Conservation (phyloP, 2,888 invertebrate genomes). For the Sinohyriopsis cumingii region DNA sequence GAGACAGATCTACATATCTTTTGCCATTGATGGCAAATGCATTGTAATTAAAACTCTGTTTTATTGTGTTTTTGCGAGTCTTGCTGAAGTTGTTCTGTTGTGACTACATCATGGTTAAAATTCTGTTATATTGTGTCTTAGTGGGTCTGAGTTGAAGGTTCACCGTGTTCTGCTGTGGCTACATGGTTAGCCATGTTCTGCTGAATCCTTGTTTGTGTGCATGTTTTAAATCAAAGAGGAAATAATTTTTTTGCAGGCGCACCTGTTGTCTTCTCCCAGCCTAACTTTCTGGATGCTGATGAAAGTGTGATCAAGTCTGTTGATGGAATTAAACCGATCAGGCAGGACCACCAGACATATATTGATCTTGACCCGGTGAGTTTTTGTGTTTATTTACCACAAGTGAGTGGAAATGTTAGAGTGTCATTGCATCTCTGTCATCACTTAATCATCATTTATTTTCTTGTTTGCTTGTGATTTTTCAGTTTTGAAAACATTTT, state of each 20-base stretch:
- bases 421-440: too few species aligned
- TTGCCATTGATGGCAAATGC: too few species aligned
- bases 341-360: slow-evolving; percentile 54
- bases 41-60: too few species aligned
- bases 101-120: too few species aligned
- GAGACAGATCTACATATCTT: too few species aligned
- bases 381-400: background rate
- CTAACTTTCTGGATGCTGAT: slow-evolving; percentile 67
- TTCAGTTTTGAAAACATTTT: too few species aligned
- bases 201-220: background rate
- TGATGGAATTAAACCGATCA: slow-evolving; percentile 54
- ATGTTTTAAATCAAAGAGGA: background rate
- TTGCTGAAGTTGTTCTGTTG: background rate
- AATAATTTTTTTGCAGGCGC: slow-evolving; percentile 40
- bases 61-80: background rate
- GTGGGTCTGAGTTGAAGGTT: background rate
- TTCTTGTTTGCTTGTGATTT: too few species aligned
- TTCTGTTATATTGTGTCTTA: too few species aligned
- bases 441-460: too few species aligned
- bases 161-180: background rate
- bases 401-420: too few species aligned
- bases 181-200: background rate
- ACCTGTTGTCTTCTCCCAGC: slow-evolving; percentile 66
- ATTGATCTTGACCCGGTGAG: slow-evolving; percentile 67
- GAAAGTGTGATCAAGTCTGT: slow-evolving; percentile 47